Evolutionary conservation across 2,888 invertebrate genomes (phyloP).

Genomic region (Macroteleia sp.): DNA sequence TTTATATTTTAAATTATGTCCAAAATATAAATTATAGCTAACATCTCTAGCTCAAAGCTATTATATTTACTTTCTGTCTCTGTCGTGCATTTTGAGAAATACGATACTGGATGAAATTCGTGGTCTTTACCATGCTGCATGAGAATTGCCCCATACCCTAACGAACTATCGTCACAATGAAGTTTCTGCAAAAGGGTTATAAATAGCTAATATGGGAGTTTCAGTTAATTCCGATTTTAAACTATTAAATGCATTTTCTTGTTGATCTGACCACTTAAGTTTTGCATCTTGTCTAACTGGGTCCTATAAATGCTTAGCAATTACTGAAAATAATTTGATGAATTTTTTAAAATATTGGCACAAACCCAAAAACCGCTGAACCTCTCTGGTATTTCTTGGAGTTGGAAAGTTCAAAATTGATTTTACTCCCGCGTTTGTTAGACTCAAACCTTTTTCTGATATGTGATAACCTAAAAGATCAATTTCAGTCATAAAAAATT

Average conservation of each 20-base stretch:
- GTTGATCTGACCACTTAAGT: too few species aligned
- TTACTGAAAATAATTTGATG: too few species aligned
- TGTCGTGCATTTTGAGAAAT: background rate
- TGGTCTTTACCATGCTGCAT: background rate
- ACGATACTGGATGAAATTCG: constrained; percentile 2
- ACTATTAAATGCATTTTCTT: background rate
- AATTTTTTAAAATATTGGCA: too few species aligned
- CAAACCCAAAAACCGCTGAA: too few species aligned
- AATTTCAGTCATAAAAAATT: constrained; percentile 14
- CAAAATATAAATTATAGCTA: background rate
- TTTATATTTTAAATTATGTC: too few species aligned
- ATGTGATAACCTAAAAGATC: too few species aligned
- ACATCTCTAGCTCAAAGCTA: constrained; percentile 11
- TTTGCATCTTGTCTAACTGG: too few species aligned
- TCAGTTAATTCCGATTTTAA: background rate
- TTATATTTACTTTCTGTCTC: background rate
- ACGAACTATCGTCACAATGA: constrained; percentile 74
- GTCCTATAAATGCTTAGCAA: too few species aligned
- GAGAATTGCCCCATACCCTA: constrained; percentile 69
- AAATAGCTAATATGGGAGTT: constrained; percentile 36
- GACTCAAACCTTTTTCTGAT: too few species aligned
- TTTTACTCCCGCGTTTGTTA: too few species aligned
- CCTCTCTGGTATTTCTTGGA: too few species aligned
- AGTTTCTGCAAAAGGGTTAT: constrained; percentile 71
- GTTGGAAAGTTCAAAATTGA: too few species aligned